Percentiles rank a stretch among this genome's conserved stretches.
phyloP scores from a whole-genome alignment of 2,797 vertebrate genomes.

The Hydrophis major region DNA sequence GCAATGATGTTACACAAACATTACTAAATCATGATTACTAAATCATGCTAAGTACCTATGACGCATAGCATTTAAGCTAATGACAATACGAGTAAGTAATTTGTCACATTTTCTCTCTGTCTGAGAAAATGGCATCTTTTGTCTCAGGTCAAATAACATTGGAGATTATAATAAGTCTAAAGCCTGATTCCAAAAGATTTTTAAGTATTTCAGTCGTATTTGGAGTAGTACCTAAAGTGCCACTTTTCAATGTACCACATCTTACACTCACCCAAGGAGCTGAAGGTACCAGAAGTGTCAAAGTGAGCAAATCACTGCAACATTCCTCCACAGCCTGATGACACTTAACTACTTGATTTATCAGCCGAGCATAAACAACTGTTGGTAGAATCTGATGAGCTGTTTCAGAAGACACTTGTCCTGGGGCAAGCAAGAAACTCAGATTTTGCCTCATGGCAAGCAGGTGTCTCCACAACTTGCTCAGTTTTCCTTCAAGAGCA shows the following conservation, averaged over 20 bases:
- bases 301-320: conserved; percentile 64
- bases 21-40: not conserved
- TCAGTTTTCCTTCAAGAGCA: conserved; percentile 63
- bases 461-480: conserved; percentile 71
- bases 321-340: conserved; percentile 61
- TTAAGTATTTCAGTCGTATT: not conserved
- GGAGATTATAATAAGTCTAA: not conserved
- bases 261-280: conserved; percentile 52
- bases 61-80: not conserved
- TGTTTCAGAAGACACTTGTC: conserved; percentile 44
- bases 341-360: conserved; percentile 60
- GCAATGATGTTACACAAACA: not conserved
- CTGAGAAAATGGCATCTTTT: not conserved
- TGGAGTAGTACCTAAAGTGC: not conserved
- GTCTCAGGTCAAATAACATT: not conserved
- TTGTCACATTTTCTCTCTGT: not conserved
- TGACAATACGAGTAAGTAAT: not conserved
- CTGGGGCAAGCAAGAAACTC: conserved; percentile 59
- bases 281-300: conserved; percentile 66
- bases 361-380: conserved; percentile 48
- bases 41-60: not conserved
- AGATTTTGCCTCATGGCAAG: conserved; percentile 67
- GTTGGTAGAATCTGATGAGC: conserved; percentile 43
- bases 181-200: not conserved
- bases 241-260: conserved; percentile 27